phyloP scores from a whole-genome alignment of 1,140 invertebrate species.

The Anthonomus grandis region DNA sequence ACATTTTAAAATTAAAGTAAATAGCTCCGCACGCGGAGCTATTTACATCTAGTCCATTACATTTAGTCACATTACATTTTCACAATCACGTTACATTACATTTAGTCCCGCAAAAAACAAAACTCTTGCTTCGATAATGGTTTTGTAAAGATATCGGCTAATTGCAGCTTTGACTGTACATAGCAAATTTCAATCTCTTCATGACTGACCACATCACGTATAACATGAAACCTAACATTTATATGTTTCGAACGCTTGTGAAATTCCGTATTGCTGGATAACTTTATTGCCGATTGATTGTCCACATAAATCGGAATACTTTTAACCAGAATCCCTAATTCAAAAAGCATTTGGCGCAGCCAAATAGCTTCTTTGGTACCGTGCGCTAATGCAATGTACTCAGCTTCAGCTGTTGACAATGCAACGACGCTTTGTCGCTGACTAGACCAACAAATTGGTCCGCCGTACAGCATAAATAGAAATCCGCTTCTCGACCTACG shows the following conservation, averaged over 20 bases:
- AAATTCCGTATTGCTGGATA: slow-evolving; percentile 1
- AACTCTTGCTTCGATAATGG: slow-evolving; percentile 12
- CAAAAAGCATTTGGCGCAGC: slow-evolving; percentile 31
- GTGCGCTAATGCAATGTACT: slow-evolving; percentile 44
- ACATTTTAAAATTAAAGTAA: too few species aligned
- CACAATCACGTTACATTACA: too few species aligned
- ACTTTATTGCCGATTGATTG: slow-evolving; percentile 10
- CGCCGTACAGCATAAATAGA: slow-evolving; percentile 40
- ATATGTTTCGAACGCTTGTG: slow-evolving; percentile 39
- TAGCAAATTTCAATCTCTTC: slow-evolving; percentile 20
- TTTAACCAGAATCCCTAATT: slow-evolving; percentile 39
- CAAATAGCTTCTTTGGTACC: slow-evolving; percentile 41
- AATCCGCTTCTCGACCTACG: slow-evolving; percentile 43
- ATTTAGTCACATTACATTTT: too few species aligned
- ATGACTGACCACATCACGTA: slow-evolving; percentile 9
- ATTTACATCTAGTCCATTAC: too few species aligned
- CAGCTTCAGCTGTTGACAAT: slow-evolving; percentile 48
- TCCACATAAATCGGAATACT: slow-evolving; percentile 5
- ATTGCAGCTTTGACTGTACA: slow-evolving; percentile 10
- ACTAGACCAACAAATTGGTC: slow-evolving; percentile 44
- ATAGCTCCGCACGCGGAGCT: too few species aligned
- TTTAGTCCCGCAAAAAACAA: too few species aligned
- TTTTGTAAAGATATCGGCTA: slow-evolving; percentile 31
- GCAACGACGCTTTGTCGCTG: slow-evolving; percentile 43
- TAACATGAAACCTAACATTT: slow-evolving; percentile 42